Evolutionary conservation across 1,140 invertebrate genomes (phyloP), one percentile per base, ranked within the genome.

Genomic region (Drosophila melanica): DNA sequence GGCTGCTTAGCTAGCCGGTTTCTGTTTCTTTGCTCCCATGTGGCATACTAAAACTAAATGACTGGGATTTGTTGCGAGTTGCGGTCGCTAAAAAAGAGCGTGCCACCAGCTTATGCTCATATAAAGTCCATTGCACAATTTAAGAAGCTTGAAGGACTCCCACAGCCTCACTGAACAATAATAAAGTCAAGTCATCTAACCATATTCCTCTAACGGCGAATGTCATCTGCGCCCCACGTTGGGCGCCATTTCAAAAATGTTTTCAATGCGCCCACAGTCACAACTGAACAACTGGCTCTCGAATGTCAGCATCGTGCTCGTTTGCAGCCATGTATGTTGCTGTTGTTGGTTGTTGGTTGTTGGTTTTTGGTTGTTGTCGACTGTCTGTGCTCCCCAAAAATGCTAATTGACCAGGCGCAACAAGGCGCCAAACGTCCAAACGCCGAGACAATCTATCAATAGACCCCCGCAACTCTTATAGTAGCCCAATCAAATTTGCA

Each of bases 391-490:
- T 58, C 55, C 45, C 51, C 41, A 42, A 39, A 87, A 86, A 81
- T 87, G 81, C 82, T 86, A 86, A 82, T 86, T 79, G 71, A 87
- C 39, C 35, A 65, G 57, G 65, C 66, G 53, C 65, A 48, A 69
- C 77, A 78, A 75, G 82, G 82, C 79, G 70, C 79, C 79, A 81
- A 75, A 54, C 30, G 63, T 75, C 48, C 50, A 66, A 37, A 30
- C 33, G 39, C 20, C 39, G 23, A 70, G 44, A 76, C 65, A 77
- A 77, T 78, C 81, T 85, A 75, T 81, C 75, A 85, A 78, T 81
- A 53, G 62, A 55, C 35, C 33, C 55, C 42, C 58, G 23, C 60
- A 65, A 51, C 18, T 68, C 16, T 37, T 11, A 37, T 51, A 14
- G 27, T 39, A 35, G 9, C 45, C 68, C 64, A 67, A 53, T 60